Evolutionary conservation across 2,888 invertebrate species (phyloP).

Genomic region (Bembecia ichneumoniformis): DNA sequence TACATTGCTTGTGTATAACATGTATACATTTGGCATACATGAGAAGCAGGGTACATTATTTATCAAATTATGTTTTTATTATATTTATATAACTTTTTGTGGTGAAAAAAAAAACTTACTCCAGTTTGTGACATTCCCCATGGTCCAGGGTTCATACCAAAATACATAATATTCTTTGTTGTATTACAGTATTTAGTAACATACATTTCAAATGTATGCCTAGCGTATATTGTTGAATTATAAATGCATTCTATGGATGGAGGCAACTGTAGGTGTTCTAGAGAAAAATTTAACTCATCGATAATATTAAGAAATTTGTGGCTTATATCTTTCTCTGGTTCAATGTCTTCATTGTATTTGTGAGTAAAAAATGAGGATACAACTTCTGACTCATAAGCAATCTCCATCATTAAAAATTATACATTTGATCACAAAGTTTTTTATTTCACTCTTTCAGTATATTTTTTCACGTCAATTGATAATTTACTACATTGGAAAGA

Average conservation of each 20-base stretch:
- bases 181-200: slow-evolving; percentile 78
- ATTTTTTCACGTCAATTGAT: too few species aligned
- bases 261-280: slow-evolving; percentile 62
- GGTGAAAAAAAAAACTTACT: slow-evolving; percentile 58
- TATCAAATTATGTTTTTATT: background rate
- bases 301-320: slow-evolving; percentile 41
- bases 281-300: slow-evolving; percentile 49
- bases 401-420: slow-evolving; percentile 12
- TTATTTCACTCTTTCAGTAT: too few species aligned
- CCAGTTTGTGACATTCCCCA: slow-evolving; percentile 97
- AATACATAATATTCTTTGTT: slow-evolving; percentile 81
- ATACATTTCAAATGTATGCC: slow-evolving; percentile 81
- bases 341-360: background rate
- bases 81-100: background rate
- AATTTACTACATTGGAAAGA: too few species aligned
- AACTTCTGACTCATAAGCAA: slow-evolving; percentile 22
- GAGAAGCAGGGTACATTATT: too few species aligned
- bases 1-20: too few species aligned
- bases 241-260: slow-evolving; percentile 78
- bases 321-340: slow-evolving; percentile 16
- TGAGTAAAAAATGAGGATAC: slow-evolving; percentile 41
- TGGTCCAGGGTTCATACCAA: slow-evolving; percentile 98
- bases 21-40: too few species aligned
- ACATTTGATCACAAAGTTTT: too few species aligned
- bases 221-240: slow-evolving; percentile 90